Conservation (phyloP, 2,113 vertebrate species). For the Rhegmatorhina hoffmannsi region DNA sequence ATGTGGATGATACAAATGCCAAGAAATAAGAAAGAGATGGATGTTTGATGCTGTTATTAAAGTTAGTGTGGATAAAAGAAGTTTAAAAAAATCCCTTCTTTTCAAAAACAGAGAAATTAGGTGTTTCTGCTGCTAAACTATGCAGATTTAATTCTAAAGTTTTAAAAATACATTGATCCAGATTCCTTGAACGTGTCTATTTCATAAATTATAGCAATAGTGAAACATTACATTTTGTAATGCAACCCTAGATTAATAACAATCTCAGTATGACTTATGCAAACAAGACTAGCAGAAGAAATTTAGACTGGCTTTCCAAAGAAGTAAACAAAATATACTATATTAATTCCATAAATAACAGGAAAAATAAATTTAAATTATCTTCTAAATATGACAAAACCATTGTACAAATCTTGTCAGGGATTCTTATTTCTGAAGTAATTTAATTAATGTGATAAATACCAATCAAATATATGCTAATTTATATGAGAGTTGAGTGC, state of each 20-base stretch:
- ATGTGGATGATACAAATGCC: neutral
- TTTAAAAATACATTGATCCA: neutral
- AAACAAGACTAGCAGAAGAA: neutral
- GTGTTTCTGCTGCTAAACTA: neutral
- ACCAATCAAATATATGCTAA: neutral
- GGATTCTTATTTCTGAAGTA: neutral
- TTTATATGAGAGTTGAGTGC: neutral
- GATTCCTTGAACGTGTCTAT: neutral
- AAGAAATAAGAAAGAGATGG: neutral
- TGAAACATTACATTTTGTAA: neutral
- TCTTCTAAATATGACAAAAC: neutral
- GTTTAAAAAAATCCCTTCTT: neutral
- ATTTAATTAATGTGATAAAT: neutral
- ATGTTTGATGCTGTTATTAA: neutral
- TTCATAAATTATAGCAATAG: neutral
- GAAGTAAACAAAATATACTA: neutral
- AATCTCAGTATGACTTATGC: neutral
- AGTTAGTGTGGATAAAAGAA: neutral
- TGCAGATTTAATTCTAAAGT: neutral
- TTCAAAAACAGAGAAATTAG: neutral
- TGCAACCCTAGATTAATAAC: neutral
- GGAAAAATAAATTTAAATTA: neutral
- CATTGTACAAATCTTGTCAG: neutral
- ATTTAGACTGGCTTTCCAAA: neutral
- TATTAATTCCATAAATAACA: neutral